A percentile compares a stretch with the other conserved stretches of the same genome.
phyloP scores from a whole-genome alignment of 2,888 invertebrate genomes.

The Bruchidius siliquastri region DNA sequence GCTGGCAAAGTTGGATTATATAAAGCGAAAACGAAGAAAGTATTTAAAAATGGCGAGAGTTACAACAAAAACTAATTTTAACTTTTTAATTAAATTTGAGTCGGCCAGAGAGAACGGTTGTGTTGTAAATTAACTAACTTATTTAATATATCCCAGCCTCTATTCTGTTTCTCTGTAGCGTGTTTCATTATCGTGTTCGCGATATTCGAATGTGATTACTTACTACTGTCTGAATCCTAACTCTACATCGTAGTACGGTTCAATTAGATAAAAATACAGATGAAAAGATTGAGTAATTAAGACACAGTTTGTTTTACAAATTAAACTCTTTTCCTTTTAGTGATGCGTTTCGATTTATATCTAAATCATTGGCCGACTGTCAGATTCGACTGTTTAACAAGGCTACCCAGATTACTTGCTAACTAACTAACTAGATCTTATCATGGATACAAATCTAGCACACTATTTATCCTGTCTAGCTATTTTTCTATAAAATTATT shows the following conservation, averaged over 20 bases:
- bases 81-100: constrained; percentile 49
- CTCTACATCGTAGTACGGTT: not conserved
- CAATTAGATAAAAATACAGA: not conserved
- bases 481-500: no score
- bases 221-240: not conserved
- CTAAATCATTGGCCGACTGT: no score
- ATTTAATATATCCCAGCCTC: constrained; percentile 33
- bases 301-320: no score
- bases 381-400: no score
- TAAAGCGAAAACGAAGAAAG: constrained; percentile 34
- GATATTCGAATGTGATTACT: not conserved
- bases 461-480: no score
- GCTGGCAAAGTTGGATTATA: constrained; percentile 38
- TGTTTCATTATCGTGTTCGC: constrained; percentile 21
- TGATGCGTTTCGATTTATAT: no score
- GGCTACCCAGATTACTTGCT: no score
- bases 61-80: constrained; percentile 49
- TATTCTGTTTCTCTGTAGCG: constrained; percentile 27
- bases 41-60: constrained; percentile 46
- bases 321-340: no score
- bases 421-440: no score
- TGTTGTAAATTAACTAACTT: constrained; percentile 44
- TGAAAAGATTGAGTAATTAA: no score
- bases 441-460: no score
- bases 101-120: constrained; percentile 38